phyloP scores from a whole-genome alignment of 2,888 invertebrate genomes.

The Parnassius smintheus region DNA sequence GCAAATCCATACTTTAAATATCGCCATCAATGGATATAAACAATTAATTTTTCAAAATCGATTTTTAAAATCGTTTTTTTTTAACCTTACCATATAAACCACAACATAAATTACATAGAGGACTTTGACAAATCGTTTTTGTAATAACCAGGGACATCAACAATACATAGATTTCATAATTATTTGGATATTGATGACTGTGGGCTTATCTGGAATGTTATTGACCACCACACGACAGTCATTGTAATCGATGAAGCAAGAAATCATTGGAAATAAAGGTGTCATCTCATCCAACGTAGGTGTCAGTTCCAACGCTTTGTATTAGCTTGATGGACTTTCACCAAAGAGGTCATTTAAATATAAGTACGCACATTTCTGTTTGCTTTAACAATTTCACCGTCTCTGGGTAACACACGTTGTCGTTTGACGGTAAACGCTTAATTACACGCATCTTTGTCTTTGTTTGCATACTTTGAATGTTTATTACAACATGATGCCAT shows the following conservation, averaged over 20 bases:
- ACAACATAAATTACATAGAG: too few relatives aligned
- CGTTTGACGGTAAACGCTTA: constrained; percentile 3
- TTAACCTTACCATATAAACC: too few relatives aligned
- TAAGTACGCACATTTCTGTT: constrained; percentile 68
- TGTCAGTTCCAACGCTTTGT: constrained; percentile 52
- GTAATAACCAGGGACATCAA: not conserved
- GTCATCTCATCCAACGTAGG: constrained; percentile 47
- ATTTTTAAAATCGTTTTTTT: too few relatives aligned
- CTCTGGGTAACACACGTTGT: constrained; percentile 7
- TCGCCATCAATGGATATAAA: too few relatives aligned
- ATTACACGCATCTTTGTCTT: constrained; percentile 17
- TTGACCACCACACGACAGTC: constrained; percentile 5
- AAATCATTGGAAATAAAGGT: constrained; percentile 25
- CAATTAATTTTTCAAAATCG: too few relatives aligned
- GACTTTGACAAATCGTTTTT: too few relatives aligned
- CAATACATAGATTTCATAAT: constrained; percentile 6
- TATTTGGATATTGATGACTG: constrained; percentile 6
- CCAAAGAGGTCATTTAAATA: constrained; percentile 65
- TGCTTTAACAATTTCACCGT: constrained; percentile 69
- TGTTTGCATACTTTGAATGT: constrained; percentile 16
- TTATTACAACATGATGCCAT: constrained; percentile 18
- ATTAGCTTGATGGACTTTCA: constrained; percentile 72
- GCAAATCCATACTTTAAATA: too few relatives aligned
- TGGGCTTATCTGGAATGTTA: constrained; percentile 14
- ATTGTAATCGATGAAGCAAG: not conserved